phyloP scores from a whole-genome alignment of 2,888 invertebrate genomes.

The Meiosimyza platycephala region DNA sequence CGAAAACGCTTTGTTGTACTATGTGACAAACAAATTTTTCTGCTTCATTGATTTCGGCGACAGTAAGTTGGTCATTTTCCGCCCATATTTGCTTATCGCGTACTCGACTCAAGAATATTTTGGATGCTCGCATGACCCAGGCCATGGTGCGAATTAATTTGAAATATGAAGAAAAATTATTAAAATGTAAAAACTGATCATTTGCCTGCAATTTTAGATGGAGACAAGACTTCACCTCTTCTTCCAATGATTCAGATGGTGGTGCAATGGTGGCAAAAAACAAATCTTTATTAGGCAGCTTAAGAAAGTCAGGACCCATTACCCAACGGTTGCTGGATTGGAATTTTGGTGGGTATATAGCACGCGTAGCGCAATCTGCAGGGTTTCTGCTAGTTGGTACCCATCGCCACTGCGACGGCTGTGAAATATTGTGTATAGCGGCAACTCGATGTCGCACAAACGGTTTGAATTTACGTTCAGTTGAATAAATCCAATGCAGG shows the following conservation, averaged over 20 bases:
- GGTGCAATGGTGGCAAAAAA: not conserved
- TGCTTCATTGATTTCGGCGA: not conserved
- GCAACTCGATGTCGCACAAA: constrained; percentile 48
- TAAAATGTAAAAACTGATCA: constrained; percentile 5
- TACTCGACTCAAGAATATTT: not conserved
- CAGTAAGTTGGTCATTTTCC: not conserved
- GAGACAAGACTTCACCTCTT: constrained; percentile 30
- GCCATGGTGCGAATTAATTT: constrained; percentile 11
- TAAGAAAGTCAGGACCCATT: constrained; percentile 34
- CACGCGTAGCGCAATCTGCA: constrained; percentile 22
- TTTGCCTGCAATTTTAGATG: not conserved
- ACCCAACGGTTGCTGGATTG: constrained; percentile 34
- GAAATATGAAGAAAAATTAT: constrained; percentile 6
- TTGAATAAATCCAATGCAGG: constrained; percentile 41
- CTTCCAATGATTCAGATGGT: too few relatives aligned
- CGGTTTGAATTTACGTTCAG: constrained; percentile 42
- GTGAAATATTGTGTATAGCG: constrained; percentile 41
- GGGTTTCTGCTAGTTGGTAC: constrained; percentile 14
- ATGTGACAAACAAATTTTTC: constrained; percentile 20
- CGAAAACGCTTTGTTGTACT: constrained; percentile 14
- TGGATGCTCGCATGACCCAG: constrained; percentile 18
- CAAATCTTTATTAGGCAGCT: constrained; percentile 32
- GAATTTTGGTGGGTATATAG: constrained; percentile 21
- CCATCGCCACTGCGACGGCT: constrained; percentile 40
- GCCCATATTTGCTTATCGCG: too few relatives aligned